Conservation (phyloP, 2,888 invertebrate genomes). For the Busseola fusca region DNA sequence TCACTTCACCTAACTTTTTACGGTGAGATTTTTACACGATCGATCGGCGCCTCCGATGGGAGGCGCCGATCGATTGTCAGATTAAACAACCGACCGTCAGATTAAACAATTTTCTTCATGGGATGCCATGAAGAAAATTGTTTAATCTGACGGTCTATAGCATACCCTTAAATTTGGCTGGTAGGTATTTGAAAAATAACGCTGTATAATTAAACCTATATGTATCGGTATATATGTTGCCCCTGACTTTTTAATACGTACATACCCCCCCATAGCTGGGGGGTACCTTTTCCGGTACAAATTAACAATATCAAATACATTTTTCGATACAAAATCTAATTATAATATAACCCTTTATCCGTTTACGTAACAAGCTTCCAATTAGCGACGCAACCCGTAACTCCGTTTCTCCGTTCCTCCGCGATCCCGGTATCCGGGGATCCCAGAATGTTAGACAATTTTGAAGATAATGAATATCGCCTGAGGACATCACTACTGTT, state of each 20-base stretch:
- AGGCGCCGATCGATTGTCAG: no score
- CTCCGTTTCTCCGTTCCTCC: constrained; percentile 11
- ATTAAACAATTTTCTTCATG: no score
- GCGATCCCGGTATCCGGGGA: constrained; percentile 5
- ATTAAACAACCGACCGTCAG: no score
- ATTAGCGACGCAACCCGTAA: constrained; percentile 60
- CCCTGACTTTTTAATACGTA: constrained; percentile 7
- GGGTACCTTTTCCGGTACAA: constrained; percentile 36
- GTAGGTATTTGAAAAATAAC: no score
- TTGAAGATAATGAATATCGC: constrained; percentile 78
- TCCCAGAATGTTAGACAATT: constrained; percentile 42
- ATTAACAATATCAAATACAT: constrained; percentile 57
- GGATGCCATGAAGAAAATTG: no score
- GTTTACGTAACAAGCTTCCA: constrained; percentile 69
- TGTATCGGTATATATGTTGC: constrained; percentile 1
- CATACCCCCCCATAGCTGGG: constrained; percentile 19
- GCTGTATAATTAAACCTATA: neutral
- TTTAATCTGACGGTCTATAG: no score
- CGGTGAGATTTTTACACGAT: no score
- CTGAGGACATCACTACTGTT: constrained; percentile 75
- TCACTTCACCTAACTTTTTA: no score
- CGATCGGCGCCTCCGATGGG: no score
- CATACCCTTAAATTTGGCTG: no score
- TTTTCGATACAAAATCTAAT: constrained; percentile 55
- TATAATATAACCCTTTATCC: constrained; percentile 63